These are phyloP conservation scores for Pteropus alecto DNA, from an alignment of 2,113 vertebrate species.

Conservation along the genomic window DNA sequence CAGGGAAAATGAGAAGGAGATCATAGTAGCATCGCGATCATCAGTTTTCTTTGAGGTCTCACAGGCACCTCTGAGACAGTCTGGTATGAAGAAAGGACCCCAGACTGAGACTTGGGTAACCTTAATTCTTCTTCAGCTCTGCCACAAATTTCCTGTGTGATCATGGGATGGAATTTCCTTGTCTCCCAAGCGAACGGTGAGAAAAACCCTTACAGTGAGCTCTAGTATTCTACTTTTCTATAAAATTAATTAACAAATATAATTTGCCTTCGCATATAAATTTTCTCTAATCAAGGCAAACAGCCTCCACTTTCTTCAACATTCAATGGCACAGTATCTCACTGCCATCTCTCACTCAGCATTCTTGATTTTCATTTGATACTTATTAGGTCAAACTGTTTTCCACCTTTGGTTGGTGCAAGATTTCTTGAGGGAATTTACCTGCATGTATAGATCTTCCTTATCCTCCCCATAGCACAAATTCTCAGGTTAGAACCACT, in stretches of 20 bases:
- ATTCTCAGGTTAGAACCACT: neutral
- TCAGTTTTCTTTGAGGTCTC: neutral
- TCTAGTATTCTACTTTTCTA: neutral
- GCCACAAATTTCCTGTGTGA: neutral
- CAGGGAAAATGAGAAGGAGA: neutral
- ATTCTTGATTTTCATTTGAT: neutral
- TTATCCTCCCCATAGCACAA: neutral
- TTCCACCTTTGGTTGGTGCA: neutral
- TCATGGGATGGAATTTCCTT: neutral
- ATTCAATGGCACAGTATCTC: neutral
- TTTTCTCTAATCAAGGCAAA: neutral
- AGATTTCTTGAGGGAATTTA: neutral
- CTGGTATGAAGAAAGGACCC: neutral
- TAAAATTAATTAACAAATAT: neutral
- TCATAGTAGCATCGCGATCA: rapidly evolving
- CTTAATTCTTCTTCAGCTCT: neutral
- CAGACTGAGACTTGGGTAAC: neutral
- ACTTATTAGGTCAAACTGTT: neutral
- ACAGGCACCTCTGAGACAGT: neutral
- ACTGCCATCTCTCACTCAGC: neutral
- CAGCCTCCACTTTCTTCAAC: neutral
- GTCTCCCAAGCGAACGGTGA: neutral
- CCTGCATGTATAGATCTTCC: neutral
- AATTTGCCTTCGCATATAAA: neutral
- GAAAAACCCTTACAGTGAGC: neutral